Conservation (phyloP, 1,140 invertebrate genomes). For the Caenorhabditis remanei region DNA sequence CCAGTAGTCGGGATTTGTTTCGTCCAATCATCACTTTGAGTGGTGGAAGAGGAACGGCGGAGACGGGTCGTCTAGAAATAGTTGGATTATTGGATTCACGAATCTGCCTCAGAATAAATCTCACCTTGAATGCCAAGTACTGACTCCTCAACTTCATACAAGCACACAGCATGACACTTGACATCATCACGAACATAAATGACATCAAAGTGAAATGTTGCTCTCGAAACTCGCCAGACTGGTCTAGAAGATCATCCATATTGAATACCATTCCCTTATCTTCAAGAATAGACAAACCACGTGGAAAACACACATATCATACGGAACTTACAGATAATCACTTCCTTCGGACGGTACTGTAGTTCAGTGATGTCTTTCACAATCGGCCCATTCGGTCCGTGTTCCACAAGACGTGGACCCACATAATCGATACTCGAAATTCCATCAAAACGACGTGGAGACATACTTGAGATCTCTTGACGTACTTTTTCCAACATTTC, state of each 20-base stretch:
- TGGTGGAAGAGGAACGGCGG: background rate
- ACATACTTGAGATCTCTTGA: slow-evolving; percentile 20
- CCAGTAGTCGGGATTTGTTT: slow-evolving; percentile 31
- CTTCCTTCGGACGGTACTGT: slow-evolving; percentile 16
- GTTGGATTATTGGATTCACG: no score
- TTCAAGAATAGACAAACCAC: background rate
- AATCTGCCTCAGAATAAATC: no score
- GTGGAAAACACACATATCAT: background rate
- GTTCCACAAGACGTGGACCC: slow-evolving; percentile 4
- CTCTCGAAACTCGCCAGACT: background rate
- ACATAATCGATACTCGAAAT: slow-evolving; percentile 33
- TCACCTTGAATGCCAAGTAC: background rate
- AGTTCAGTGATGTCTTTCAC: slow-evolving; percentile 47
- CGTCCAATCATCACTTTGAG: slow-evolving; percentile 21
- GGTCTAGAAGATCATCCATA: slow-evolving; percentile 28
- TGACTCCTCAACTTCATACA: background rate
- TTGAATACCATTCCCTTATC: slow-evolving; percentile 30
- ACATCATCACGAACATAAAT: background rate
- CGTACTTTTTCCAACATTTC: slow-evolving; percentile 45
- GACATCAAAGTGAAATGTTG: background rate
- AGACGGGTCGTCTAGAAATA: background rate
- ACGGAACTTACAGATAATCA: slow-evolving; percentile 13
- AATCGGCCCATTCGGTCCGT: slow-evolving; percentile 31
- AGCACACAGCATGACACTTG: background rate
- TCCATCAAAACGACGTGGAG: slow-evolving; percentile 16